phyloP scores from a whole-genome alignment of 2,797 vertebrate species.

The Gymnopithys bicolor region DNA sequence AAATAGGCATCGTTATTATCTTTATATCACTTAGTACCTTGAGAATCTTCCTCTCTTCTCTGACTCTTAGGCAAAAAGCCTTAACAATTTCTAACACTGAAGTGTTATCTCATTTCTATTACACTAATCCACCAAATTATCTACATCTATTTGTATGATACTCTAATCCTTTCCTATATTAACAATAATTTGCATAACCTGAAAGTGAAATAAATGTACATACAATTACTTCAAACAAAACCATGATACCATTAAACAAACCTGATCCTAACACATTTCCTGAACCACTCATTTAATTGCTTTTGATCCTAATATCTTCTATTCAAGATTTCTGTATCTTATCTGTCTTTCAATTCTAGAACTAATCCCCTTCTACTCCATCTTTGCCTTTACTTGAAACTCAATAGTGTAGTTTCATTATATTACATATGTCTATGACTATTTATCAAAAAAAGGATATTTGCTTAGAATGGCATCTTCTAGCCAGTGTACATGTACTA shows the following conservation, averaged over 20 bases:
- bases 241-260: neutral
- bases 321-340: neutral
- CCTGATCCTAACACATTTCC: neutral
- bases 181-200: neutral
- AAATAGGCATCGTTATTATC: neutral
- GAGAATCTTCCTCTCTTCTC: neutral
- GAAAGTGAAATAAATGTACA: neutral
- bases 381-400: neutral
- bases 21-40: neutral
- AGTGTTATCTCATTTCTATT: neutral
- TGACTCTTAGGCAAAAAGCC: neutral
- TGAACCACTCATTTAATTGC: neutral
- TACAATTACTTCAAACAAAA: neutral
- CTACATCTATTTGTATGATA: neutral
- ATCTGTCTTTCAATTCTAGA: neutral
- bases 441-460: neutral
- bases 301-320: neutral
- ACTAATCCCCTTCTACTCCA: neutral
- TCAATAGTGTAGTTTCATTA: neutral
- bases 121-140: neutral
- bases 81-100: neutral
- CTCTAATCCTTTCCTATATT: neutral
- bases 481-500: neutral
- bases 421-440: neutral
- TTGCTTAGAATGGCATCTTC: neutral